These are phyloP conservation scores for Lissocephala sabroskyi DNA, from an alignment of 2,888 invertebrate species.

Conservation along the genomic window DNA sequence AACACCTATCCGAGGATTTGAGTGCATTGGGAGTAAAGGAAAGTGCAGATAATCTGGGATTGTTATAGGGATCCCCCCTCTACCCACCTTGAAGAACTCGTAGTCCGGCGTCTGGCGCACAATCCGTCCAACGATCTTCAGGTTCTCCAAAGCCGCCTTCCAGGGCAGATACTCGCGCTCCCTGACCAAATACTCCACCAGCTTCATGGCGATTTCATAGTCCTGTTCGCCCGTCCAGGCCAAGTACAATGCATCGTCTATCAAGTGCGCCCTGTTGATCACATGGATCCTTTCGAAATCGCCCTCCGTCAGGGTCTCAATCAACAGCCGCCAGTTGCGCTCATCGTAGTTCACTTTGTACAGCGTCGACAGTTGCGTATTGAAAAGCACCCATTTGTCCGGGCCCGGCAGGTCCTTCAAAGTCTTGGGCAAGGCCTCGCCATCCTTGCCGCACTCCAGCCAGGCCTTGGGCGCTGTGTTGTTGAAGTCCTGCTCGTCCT, in stretches of 20 bases:
- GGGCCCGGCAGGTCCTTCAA: constrained; percentile 70
- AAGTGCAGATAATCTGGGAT: too few relatives aligned
- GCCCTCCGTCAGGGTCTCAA: constrained; percentile 75
- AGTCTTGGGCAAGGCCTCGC: constrained; percentile 43
- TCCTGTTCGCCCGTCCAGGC: constrained; percentile 79
- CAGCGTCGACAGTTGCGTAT: constrained; percentile 80
- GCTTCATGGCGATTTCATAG: constrained; percentile 77
- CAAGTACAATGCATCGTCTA: constrained; percentile 83
- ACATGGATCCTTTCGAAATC: constrained; percentile 76
- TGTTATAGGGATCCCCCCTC: too few relatives aligned
- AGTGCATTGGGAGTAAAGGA: too few relatives aligned
- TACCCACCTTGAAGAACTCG: constrained; percentile 76
- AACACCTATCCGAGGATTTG: constrained; percentile 32
- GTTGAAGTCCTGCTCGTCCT: constrained; percentile 73
- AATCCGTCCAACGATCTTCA: constrained; percentile 76
- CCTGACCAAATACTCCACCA: constrained; percentile 73
- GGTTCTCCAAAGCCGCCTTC: constrained; percentile 75
- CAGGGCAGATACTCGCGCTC: constrained; percentile 74
- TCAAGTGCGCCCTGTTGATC: constrained; percentile 85
- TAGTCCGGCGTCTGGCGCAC: constrained; percentile 77
- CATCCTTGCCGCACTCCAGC: constrained; percentile 72
- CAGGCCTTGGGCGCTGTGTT: constrained; percentile 74
- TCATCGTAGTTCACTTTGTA: constrained; percentile 86
- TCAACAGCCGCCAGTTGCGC: constrained; percentile 81
- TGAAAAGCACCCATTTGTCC: constrained; percentile 81